Evolutionary conservation across 2,888 invertebrate genomes (phyloP).

Genomic region (Ceriagrion tenellum): DNA sequence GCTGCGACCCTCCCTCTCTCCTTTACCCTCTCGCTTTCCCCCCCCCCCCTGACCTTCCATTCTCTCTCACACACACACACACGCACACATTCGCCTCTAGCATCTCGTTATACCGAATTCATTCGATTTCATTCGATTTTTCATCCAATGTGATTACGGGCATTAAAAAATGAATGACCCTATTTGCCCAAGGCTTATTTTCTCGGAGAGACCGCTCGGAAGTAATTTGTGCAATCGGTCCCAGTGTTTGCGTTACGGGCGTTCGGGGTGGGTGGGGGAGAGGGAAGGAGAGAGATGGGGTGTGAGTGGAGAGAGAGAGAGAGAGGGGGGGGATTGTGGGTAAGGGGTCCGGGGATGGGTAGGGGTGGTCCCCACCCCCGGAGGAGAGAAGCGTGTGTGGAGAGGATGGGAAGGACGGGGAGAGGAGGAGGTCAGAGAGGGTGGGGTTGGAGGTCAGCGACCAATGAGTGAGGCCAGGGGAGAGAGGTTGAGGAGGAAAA

Average conservation of each 20-base stretch:
- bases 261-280: background rate
- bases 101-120: constrained; percentile 62
- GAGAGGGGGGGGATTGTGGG: background rate
- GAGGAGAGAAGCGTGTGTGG: background rate
- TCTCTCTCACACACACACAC: background rate
- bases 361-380: background rate
- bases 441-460: background rate
- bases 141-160: constrained; percentile 66
- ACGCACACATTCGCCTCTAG: background rate
- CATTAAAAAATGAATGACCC: constrained; percentile 68
- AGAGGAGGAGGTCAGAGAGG: background rate
- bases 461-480: background rate
- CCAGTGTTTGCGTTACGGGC: constrained; percentile 57
- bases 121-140: constrained; percentile 67
- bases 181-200: constrained; percentile 66
- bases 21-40: background rate
- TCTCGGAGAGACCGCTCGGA: constrained; percentile 65
- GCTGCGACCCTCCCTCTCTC: background rate
- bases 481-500: background rate
- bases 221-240: constrained; percentile 67
- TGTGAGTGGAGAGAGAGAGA: background rate
- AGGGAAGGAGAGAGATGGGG: background rate
- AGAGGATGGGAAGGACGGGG: too few species aligned
- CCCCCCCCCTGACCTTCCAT: background rate
- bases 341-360: too few species aligned